Conservation (phyloP, 1,140 invertebrate genomes). For the Batillaria attramentaria region DNA sequence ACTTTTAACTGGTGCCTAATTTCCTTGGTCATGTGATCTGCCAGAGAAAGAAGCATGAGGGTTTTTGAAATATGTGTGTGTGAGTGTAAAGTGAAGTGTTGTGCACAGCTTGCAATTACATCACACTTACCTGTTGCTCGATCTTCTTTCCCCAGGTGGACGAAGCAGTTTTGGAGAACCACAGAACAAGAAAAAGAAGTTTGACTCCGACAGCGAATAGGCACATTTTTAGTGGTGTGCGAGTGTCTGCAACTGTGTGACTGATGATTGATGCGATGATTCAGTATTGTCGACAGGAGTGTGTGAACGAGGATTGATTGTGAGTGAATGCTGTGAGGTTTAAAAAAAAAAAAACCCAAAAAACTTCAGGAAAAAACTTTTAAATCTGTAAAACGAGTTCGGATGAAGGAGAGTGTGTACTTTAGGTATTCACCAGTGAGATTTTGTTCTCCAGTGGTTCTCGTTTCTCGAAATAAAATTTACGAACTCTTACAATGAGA, state of each 20-base stretch:
- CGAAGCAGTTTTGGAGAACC: slow-evolving; percentile 11
- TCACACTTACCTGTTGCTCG: not conserved
- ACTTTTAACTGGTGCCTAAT: not conserved
- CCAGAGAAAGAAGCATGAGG: not conserved
- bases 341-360: not conserved
- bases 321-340: not conserved
- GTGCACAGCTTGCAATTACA: not conserved
- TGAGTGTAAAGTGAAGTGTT: no score
- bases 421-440: not conserved
- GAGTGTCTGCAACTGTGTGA: not conserved
- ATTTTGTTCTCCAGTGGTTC: no score
- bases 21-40: not conserved
- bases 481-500: no score
- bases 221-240: not conserved
- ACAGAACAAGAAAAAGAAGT: slow-evolving; percentile 26
- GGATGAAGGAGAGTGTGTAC: not conserved
- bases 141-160: not conserved
- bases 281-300: no score
- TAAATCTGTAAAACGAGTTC: not conserved
- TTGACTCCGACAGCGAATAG: slow-evolving; percentile 22
- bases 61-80: no score
- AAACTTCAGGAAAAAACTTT: no score
- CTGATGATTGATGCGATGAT: not conserved
- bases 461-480: no score
- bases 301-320: not conserved